A percentile compares a stretch with the other conserved stretches of the same genome.
Evolutionary conservation across 1,140 invertebrate genomes (phyloP).

Genomic region (Capitella teleta): DNA sequence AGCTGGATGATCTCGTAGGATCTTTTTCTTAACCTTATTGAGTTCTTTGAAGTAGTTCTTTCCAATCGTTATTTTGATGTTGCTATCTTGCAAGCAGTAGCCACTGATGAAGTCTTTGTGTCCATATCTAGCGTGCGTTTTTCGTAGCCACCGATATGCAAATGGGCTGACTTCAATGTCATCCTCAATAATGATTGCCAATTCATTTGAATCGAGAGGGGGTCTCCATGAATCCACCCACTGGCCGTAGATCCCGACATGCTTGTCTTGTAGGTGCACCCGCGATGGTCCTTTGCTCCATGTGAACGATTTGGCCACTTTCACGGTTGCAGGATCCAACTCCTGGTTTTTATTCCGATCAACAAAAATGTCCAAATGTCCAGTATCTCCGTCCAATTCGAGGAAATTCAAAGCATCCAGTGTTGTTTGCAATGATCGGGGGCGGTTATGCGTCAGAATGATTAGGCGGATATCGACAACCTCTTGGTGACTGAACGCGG

Average conservation of each 20-base stretch:
- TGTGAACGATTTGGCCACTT: not conserved
- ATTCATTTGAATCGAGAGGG: slow-evolving; percentile 17
- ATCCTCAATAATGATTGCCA: slow-evolving; percentile 29
- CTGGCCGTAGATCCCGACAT: slow-evolving; percentile 27
- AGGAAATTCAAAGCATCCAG: not conserved
- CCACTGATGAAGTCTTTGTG: slow-evolving; percentile 16
- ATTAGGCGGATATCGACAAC: slow-evolving; percentile 6
- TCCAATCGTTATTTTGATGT: not conserved
- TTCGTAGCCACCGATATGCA: slow-evolving; percentile 23
- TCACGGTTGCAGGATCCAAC: not conserved
- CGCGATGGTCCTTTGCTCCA: slow-evolving; percentile 19
- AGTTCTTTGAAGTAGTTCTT: slow-evolving; percentile 1
- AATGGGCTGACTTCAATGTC: slow-evolving; percentile 24
- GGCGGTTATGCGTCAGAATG: slow-evolving; percentile 1
- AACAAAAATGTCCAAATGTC: slow-evolving; percentile 21
- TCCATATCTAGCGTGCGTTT: slow-evolving; percentile 17
- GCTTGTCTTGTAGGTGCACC: slow-evolving; percentile 19
- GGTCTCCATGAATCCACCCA: slow-evolving; percentile 29
- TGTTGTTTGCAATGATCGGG: not conserved
- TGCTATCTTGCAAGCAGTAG: not conserved
- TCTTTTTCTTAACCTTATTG: not conserved
- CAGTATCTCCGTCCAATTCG: slow-evolving; percentile 10
- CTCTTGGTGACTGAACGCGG: too few relatives aligned
- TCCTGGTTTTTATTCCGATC: slow-evolving; percentile 15
- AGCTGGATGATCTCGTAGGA: slow-evolving; percentile 3